Evolutionary conservation across 2,888 invertebrate species (phyloP), one percentile per base, ranked within the genome.

Genomic region (Chrysopilus asiliformis): DNA sequence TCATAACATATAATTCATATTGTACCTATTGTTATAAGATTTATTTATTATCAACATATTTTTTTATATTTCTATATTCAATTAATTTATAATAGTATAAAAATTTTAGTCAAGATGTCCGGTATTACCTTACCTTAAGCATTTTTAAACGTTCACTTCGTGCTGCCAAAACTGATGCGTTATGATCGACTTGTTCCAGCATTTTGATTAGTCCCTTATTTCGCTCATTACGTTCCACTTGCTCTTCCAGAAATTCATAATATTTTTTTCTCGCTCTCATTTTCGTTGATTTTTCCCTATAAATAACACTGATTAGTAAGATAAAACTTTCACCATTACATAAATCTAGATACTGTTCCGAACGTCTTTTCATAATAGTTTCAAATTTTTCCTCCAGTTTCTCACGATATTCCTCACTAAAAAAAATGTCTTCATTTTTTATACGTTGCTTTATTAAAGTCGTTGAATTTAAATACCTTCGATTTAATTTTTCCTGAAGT

Each of bases 141-240:
- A 63, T 56, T 53, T 68, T 69, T 18, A 74, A 66, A 39, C 71
- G 60, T 47, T 74, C 70, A 17, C 72, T 74, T 58, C 73, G 72
- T 2, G 72, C 68, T 15, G 68, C 66, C 51, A 75, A 63, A 45
- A 64, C 57, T 19, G 67, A 60, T 16, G 74, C 66, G 44, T 70
- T 65, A 44, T 63, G 67, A 55, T 74, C 74, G 40, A 75, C 68
- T 17, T 65, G 64, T 47, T 74, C 72, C 47, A 76, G 53, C 47
- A 68, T 62, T 40, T 66, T 65, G 17, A 73, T 56, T 39, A 76
- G 61, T 49, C 65, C 65, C 45, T 70, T 68, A 52, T 74, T 76
- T 20, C 74, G 66, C 46, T 73, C 70, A 43, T 71, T 71, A 29
- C 74, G 65, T 25, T 61, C 57, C 33, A 63, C 58, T 47, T 74